A percentile compares a stretch with the other conserved stretches of the same genome.
phyloP scores from a whole-genome alignment of 2,888 invertebrate species.

The Agonopterix subpropinquella region DNA sequence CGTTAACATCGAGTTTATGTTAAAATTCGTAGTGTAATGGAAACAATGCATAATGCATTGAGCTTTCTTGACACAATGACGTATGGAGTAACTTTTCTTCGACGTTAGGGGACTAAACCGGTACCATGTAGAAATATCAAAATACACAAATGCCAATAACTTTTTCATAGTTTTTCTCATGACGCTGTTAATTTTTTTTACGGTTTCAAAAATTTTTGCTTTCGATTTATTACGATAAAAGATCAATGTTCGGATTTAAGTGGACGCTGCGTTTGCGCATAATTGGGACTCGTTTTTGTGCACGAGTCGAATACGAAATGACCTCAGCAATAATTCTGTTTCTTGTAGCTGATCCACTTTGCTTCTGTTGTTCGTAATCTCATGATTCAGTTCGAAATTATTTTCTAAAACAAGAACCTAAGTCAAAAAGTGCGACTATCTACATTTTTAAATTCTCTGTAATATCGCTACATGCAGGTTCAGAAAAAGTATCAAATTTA shows the following conservation, averaged over 20 bases:
- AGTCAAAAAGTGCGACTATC: too few species aligned
- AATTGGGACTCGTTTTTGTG: conserved; percentile 65
- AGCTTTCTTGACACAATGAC: conserved; percentile 63
- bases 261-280: conserved; percentile 63
- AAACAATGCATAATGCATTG: conserved; percentile 71
- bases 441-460: too few species aligned
- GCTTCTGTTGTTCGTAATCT: neutral
- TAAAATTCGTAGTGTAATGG: conserved; percentile 73
- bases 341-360: conserved; percentile 34
- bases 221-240: conserved; percentile 47
- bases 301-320: conserved; percentile 60
- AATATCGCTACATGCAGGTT: too few species aligned
- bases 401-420: too few species aligned
- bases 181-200: conserved; percentile 39
- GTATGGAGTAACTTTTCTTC: conserved; percentile 61
- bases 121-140: conserved; percentile 52
- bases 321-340: conserved; percentile 52
- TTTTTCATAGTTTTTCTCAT: conserved; percentile 54
- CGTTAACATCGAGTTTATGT: conserved; percentile 71
- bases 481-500: too few species aligned
- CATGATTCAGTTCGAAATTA: too few species aligned
- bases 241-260: conserved; percentile 51
- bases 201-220: conserved; percentile 34
- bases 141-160: conserved; percentile 35
- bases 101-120: conserved; percentile 49